These are phyloP conservation scores for Xanthia togata DNA, from an alignment of 2,888 invertebrate species.

Conservation along the genomic window DNA sequence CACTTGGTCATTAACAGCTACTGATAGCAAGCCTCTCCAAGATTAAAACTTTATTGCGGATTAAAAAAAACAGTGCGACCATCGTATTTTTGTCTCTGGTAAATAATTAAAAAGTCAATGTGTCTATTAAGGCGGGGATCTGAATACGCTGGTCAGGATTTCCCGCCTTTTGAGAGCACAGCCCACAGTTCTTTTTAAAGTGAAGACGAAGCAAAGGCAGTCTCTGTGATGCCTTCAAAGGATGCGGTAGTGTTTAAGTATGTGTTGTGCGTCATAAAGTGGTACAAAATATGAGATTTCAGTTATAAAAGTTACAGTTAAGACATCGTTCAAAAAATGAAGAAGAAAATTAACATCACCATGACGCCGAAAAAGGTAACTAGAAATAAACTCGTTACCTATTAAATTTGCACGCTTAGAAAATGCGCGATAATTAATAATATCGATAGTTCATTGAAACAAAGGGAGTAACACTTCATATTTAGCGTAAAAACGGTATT, in stretches of 20 bases:
- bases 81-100: conserved; percentile 58
- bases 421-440: conserved; percentile 29
- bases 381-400: neutral
- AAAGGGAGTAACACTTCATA: conserved; percentile 27
- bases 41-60: conserved; percentile 82
- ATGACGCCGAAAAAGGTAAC: conserved; percentile 73
- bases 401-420: conserved; percentile 2
- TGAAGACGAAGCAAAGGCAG: conserved; percentile 57
- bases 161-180: conserved; percentile 64
- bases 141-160: conserved; percentile 63
- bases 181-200: conserved; percentile 54
- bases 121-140: conserved; percentile 53
- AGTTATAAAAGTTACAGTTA: conserved; percentile 34
- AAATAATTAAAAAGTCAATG: conserved; percentile 48
- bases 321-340: conserved; percentile 66
- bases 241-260: conserved; percentile 52
- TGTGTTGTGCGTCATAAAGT: conserved; percentile 37
- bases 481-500: conserved; percentile 32
- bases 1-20: conserved; percentile 74
- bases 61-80: conserved; percentile 71
- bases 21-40: conserved; percentile 76
- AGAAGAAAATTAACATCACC: conserved; percentile 74
- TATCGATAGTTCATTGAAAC: conserved; percentile 12
- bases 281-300: conserved; percentile 38
- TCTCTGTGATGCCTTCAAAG: conserved; percentile 56